Conservation (phyloP, 2,888 invertebrate genomes). For the Gisinianus flammeolus region DNA sequence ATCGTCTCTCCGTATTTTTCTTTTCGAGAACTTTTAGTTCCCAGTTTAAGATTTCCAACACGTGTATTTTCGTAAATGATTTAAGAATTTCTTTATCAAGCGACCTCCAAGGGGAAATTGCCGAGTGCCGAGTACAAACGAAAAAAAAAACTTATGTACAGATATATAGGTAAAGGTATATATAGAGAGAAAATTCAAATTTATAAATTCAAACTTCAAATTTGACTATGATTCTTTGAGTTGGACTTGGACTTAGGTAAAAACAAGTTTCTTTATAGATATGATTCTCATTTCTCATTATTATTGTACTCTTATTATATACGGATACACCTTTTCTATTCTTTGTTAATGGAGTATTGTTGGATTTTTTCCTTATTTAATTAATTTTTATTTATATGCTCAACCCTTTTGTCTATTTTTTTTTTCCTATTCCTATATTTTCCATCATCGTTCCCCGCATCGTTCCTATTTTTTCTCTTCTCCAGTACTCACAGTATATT, state of each 20-base stretch:
- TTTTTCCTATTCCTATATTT: neutral
- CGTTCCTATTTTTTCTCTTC: too few relatives aligned
- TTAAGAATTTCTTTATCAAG: slow-evolving; percentile 36
- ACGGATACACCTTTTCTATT: too few relatives aligned
- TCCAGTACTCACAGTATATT: too few relatives aligned
- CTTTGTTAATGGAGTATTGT: too few relatives aligned
- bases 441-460: too few relatives aligned
- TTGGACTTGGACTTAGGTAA: too few relatives aligned
- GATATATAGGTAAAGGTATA: neutral
- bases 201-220: neutral
- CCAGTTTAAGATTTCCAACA: slow-evolving; percentile 22
- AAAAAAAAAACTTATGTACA: neutral
- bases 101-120: slow-evolving; percentile 31
- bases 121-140: neutral
- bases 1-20: neutral
- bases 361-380: neutral
- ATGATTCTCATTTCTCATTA: neutral
- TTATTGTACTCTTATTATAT: neutral
- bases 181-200: neutral
- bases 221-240: neutral
- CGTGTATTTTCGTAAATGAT: slow-evolving; percentile 38
- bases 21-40: neutral
- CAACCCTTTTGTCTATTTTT: neutral
- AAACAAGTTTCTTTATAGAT: too few relatives aligned
- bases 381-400: neutral